A percentile compares a stretch with the other conserved stretches of the same genome.
Evolutionary conservation across 2,888 invertebrate genomes (phyloP).

Genomic region (Leptarthrus brevirostris): DNA sequence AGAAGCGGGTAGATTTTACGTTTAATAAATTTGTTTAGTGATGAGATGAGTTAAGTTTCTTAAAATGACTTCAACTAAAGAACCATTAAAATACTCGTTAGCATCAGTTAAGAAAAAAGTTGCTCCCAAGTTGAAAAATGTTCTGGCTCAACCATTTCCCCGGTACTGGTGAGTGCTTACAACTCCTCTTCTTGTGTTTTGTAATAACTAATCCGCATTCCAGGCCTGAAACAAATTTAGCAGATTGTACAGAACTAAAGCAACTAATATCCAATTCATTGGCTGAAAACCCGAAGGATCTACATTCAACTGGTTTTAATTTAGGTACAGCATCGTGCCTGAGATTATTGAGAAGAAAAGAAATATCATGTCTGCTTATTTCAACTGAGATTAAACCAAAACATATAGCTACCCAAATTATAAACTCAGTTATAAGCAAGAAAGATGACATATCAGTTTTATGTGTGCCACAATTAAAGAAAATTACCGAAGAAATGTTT

Average conservation of each 20-base stretch:
- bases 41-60: too few relatives aligned
- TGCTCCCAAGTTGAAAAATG: constrained; percentile 1
- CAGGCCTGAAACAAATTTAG: constrained; percentile 8
- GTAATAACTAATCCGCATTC: neutral
- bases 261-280: neutral
- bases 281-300: neutral
- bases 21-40: too few relatives aligned
- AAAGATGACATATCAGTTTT: neutral
- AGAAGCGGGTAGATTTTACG: too few relatives aligned
- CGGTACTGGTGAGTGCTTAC: constrained; percentile 5
- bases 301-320: neutral
- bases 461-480: neutral
- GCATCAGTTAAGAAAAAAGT: neutral
- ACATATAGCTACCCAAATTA: constrained; percentile 13
- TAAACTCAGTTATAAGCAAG: constrained; percentile 1
- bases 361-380: constrained; percentile 2
- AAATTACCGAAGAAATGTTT: constrained; percentile 3
- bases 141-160: neutral
- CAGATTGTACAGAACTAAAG: neutral
- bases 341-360: constrained; percentile 12
- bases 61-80: neutral
- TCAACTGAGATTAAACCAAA: constrained; percentile 20
- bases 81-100: neutral
- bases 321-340: constrained; percentile 1
- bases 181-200: neutral